Conservation (phyloP, 2,113 vertebrate genomes). For the Sphaerodactylus townsendi region DNA sequence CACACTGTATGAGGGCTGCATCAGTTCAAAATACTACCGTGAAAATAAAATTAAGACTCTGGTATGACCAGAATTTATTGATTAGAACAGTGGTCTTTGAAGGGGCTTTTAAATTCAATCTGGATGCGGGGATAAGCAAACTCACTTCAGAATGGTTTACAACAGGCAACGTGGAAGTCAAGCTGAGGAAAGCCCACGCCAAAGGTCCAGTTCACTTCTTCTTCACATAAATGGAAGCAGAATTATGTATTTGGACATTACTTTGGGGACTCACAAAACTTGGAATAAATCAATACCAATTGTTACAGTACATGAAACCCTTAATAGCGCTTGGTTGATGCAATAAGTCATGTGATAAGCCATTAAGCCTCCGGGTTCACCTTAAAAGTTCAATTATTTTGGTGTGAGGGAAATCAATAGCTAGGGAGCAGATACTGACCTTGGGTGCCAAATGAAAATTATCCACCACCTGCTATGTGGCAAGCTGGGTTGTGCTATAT, state of each 20-base stretch:
- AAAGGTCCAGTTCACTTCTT: not conserved
- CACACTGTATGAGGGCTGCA: not conserved
- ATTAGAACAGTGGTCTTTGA: not conserved
- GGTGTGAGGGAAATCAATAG: conserved; percentile 33
- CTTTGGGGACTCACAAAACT: conserved; percentile 13
- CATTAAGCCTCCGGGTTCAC: not conserved
- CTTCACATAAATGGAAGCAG: not conserved
- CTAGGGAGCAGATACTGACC: conserved; percentile 29
- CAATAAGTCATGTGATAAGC: not conserved
- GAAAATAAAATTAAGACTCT: not conserved
- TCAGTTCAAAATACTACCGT: not conserved
- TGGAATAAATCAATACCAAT: conserved; percentile 17
- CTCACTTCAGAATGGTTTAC: not conserved
- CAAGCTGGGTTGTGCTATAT: conserved; percentile 49
- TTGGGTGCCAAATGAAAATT: conserved; percentile 38
- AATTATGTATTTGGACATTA: not conserved
- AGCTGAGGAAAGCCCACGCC: not conserved
- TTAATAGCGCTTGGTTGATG: conserved; percentile 6
- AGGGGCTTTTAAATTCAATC: conserved; percentile 1
- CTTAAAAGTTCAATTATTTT: not conserved
- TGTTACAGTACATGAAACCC: conserved; percentile 35
- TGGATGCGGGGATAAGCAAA: not conserved
- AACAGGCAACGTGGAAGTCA: not conserved
- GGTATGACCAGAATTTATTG: not conserved
- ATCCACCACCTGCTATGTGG: conserved; percentile 53